These are phyloP conservation scores for Eptesicus fuscus DNA, from an alignment of 2,113 vertebrate genomes.

Conservation along the genomic window DNA sequence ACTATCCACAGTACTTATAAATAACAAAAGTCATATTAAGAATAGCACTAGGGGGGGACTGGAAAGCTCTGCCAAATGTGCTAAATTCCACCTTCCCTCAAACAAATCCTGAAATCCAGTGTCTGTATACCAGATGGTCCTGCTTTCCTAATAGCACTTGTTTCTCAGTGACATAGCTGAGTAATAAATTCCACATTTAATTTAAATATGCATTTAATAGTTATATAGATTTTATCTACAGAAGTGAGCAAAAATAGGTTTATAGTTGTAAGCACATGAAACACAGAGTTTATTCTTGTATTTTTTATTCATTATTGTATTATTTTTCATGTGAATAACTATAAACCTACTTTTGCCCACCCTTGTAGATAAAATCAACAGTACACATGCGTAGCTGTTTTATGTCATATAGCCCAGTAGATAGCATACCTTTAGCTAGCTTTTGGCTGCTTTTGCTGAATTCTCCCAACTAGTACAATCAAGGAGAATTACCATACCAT, in stretches of 20 bases:
- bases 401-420: background rate
- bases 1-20: background rate
- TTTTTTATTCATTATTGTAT: background rate
- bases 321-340: background rate
- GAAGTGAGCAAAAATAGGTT: background rate
- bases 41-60: background rate
- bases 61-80: background rate
- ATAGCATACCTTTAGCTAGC: background rate
- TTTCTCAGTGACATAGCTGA: background rate
- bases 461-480: conserved; percentile 44
- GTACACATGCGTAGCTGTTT: background rate
- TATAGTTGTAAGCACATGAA: background rate
- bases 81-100: background rate
- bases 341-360: background rate
- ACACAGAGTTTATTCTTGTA: background rate
- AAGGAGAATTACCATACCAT: conserved; percentile 69
- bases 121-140: background rate
- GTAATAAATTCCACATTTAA: background rate
- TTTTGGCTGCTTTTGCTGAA: conserved; percentile 6
- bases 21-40: background rate
- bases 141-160: background rate
- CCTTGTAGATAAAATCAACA: background rate
- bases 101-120: background rate
- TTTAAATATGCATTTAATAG: background rate
- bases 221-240: background rate